Percentiles rank a stretch among this genome's conserved stretches.
phyloP scores from a whole-genome alignment of 1,140 invertebrate species.

The Oscheius sp. region DNA sequence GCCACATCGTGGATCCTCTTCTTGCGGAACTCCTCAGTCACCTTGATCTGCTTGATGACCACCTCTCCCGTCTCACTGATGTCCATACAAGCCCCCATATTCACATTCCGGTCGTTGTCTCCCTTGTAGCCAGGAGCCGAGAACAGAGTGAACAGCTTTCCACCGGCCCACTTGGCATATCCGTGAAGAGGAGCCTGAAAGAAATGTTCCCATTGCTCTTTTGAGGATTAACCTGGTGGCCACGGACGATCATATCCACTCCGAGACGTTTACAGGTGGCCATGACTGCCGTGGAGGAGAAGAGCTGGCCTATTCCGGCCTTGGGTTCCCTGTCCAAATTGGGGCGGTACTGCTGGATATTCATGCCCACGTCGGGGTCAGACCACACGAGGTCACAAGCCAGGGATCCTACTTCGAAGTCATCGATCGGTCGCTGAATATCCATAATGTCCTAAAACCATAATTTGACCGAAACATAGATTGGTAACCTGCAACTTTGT shows the following conservation, averaged over 20 bases:
- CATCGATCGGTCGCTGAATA: conserved; percentile 41
- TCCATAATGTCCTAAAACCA: conserved; percentile 27
- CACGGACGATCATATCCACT: conserved; percentile 43
- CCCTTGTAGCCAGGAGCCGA: conserved; percentile 43
- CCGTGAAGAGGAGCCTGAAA: conserved; percentile 40
- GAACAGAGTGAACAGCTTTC: conserved; percentile 33
- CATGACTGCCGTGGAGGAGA: conserved; percentile 39
- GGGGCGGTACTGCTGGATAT: conserved; percentile 28
- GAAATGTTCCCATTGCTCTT: conserved; percentile 7
- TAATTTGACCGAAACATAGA: neutral
- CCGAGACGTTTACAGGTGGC: conserved; percentile 27
- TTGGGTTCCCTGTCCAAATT: conserved; percentile 42
- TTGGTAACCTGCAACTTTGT: neutral
- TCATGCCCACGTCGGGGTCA: conserved; percentile 33
- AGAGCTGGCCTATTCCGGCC: conserved; percentile 44
- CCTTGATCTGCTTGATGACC: conserved; percentile 40
- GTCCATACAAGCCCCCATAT: conserved; percentile 39
- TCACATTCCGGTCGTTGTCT: conserved; percentile 16
- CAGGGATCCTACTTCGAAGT: conserved; percentile 41
- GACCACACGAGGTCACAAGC: conserved; percentile 44
- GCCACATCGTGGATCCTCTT: conserved; percentile 29
- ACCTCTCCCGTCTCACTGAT: conserved; percentile 27
- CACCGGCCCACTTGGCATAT: conserved; percentile 38
- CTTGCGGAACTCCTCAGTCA: conserved; percentile 28
- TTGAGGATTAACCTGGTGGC: conserved; percentile 37